Evolutionary conservation across 2,888 invertebrate genomes (phyloP), one percentile per base, ranked within the genome.

Genomic region (Ochropleura leucogaster): DNA sequence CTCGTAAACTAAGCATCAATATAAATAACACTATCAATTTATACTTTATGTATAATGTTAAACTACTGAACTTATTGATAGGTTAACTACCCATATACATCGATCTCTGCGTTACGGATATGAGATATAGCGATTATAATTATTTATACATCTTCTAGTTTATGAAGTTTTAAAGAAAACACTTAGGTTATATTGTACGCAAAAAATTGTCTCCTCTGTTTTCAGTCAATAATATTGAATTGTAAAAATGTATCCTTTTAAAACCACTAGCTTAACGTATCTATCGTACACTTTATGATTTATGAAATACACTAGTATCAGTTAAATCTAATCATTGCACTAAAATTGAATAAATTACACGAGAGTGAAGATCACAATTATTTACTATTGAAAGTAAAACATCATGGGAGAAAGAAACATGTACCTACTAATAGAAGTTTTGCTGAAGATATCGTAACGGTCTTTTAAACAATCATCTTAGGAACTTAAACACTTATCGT

Each of bases 321-420:
- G 91, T 96, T 96, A 96, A 87, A 94, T 92, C 96, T 96, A 96
- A 94, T 95, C 95, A 96, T 96, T 96, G 96, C 96, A 96, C 96
- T 96, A 96, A 95, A 94, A 92, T 95, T 95, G 93, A 95, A 96
- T 95, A 95, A 95, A 94, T 95, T 95, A 96, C 93, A 94, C 87
- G 91, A 93, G 91, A 92, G 92, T 92, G 92, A 94, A 93, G 92
- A 93, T 94, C 94, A 94, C 94, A 92, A 90, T 90, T 78, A 81
- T 92, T 91, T 88, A 87, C 88, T 90, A 91, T 90, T 91, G 89
- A 92, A 91, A 86, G 82, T 90, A 88, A 87, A 89, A 86, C 83
- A 87, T 86, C 79, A 83, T 83, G 83, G 88, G 78, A 85, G 80
- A 88, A 89, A 83, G 82, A 87, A 91, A 89, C 75, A 80, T 91